A percentile compares a stretch with the other conserved stretches of the same genome.
Conservation (phyloP, 2,797 vertebrate genomes). For the Falco concolor region DNA sequence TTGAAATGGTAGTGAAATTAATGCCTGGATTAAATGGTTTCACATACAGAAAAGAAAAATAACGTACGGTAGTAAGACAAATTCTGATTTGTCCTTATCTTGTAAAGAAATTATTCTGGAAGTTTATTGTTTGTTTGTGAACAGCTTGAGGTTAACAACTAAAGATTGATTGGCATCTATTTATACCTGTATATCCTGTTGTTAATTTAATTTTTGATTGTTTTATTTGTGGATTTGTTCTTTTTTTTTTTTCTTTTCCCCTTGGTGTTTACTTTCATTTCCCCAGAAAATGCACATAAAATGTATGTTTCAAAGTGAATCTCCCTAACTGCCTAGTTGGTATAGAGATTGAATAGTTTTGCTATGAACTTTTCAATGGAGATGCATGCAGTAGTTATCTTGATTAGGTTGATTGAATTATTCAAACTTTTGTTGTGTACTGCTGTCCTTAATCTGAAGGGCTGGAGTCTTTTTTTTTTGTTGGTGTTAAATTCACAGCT, state of each 20-base stretch:
- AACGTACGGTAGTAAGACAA: background rate
- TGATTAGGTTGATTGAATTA: background rate
- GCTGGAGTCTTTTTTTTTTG: background rate
- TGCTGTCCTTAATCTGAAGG: background rate
- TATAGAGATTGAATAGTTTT: background rate
- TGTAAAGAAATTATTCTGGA: background rate
- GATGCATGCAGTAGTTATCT: background rate
- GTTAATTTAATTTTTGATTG: background rate
- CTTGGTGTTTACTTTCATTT: background rate
- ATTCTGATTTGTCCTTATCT: background rate
- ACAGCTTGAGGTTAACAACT: background rate
- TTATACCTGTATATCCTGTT: background rate
- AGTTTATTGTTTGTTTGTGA: background rate
- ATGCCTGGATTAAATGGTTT: background rate
- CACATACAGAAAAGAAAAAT: background rate
- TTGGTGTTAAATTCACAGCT: slow-evolving; percentile 74
- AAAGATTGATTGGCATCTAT: background rate
- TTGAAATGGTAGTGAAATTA: background rate
- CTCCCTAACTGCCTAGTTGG: background rate
- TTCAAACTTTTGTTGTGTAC: background rate
- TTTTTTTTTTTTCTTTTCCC: background rate
- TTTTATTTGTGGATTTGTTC: background rate
- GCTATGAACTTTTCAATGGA: background rate
- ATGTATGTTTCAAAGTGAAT: background rate
- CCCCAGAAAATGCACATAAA: background rate